Base-by-base conservation (phyloP, 1,140 invertebrate genomes). In the Tyrophagus putrescentiae region DNA sequence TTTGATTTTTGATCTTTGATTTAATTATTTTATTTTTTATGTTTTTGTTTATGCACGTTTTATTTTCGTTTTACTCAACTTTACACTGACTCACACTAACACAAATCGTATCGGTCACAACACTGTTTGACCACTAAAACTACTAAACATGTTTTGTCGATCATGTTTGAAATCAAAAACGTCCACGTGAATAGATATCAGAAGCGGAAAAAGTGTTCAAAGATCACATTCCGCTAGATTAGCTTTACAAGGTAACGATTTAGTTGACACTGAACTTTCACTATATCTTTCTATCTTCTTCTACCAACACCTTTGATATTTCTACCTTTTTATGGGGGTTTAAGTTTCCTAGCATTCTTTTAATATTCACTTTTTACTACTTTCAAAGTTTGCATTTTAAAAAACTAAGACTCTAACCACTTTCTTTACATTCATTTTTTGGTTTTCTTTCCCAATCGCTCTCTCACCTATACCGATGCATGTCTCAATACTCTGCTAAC, bases 241-340 rank as follows among this genome's bases (percentile, higher is more conserved):
- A 31, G 64, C 67, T 41, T 60, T 62, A 13, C 59, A 68, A 68
- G 67, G 67, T 68, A 67, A 36, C 23, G 25, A 57, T 25, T 45
- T 41, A 52, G 48, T 48, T 29, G 31, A 11, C 42, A 54, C 48
- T 32, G 36, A 21, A 31, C 21, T 34, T 9, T 61, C 7, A 33
- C 31, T 45, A 32, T 13, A 41, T 34, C 39, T 54, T 60, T 60
- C 56, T 61, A 7, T 39, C 28, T 59, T 60, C 60, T 36, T 3
- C 48, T 13, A 5, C 5, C 5, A 1, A 32, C 33, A 13, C 28
- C 23, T 13, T 4, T 23, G 1, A 3, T 16, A 9, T 18, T 21
- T 18, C 5, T 60, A 44, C 16, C 27, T 28, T 58, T 21, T 50
- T 41, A 50, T 57, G 18, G 16, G 16, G 27, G 42, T 45, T 28